Evolutionary conservation across 2,888 invertebrate genomes (phyloP).

Genomic region (Homarus gammarus): DNA sequence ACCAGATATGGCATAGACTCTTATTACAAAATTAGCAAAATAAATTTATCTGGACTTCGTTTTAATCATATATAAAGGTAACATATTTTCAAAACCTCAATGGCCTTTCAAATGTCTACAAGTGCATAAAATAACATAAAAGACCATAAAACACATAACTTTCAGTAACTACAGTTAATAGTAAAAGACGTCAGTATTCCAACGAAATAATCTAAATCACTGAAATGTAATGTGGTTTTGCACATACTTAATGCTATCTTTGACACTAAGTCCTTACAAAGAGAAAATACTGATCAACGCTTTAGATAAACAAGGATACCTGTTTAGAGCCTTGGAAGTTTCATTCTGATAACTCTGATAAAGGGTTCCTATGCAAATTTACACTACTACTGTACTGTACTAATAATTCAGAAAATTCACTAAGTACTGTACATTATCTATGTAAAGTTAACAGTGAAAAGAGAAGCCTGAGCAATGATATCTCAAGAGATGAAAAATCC

Average conservation of each 20-base stretch:
- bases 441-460: neutral
- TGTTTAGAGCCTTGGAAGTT: neutral
- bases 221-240: neutral
- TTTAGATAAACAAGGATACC: neutral
- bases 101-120: neutral
- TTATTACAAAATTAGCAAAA: slow-evolving; percentile 5
- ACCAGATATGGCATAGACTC: neutral
- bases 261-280: neutral
- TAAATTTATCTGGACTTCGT: neutral
- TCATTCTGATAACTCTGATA: slow-evolving; percentile 4
- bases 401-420: neutral
- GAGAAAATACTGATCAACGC: neutral
- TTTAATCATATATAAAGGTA: neutral
- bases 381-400: neutral
- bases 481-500: neutral
- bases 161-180: neutral
- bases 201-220: too few species aligned
- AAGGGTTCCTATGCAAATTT: neutral
- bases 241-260: neutral
- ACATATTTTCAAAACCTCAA: neutral
- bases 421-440: too few species aligned
- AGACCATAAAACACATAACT: neutral
- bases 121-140: neutral
- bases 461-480: neutral
- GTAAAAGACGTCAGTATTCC: too few species aligned